Evolutionary conservation across 2,113 vertebrate genomes (phyloP).

Genomic region (Myotis davidii): DNA sequence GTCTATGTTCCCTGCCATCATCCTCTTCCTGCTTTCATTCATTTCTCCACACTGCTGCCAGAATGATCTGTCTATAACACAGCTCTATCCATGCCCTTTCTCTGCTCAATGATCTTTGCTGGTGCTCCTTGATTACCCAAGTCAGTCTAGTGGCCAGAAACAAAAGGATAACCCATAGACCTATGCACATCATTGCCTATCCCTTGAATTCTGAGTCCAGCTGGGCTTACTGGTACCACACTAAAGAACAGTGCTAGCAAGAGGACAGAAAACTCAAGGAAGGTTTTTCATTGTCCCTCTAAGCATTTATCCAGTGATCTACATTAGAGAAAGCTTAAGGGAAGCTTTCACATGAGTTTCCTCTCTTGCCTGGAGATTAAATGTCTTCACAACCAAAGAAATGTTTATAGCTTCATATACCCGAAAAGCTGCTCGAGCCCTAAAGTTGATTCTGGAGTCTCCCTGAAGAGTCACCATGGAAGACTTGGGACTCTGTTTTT

Average conservation of each 20-base stretch:
- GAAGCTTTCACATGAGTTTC: not conserved
- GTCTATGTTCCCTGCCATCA: not conserved
- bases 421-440: not conserved
- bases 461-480: not conserved
- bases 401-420: constrained; percentile 6
- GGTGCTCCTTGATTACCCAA: not conserved
- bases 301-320: not conserved
- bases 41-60: not conserved
- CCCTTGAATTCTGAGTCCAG: not conserved
- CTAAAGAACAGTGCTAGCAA: not conserved
- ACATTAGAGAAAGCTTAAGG: not conserved
- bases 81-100: not conserved
- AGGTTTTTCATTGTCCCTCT: not conserved
- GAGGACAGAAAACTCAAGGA: not conserved
- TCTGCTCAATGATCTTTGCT: not conserved
- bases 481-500: not conserved
- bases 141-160: not conserved
- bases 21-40: not conserved
- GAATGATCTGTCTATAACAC: not conserved
- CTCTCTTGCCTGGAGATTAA: not conserved
- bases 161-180: not conserved
- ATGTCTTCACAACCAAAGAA: not conserved
- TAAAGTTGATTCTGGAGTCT: not conserved
- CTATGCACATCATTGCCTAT: not conserved
- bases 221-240: not conserved